Evolutionary conservation across 2,113 vertebrate genomes (phyloP).

Genomic region (Rhadina sibilatrix): DNA sequence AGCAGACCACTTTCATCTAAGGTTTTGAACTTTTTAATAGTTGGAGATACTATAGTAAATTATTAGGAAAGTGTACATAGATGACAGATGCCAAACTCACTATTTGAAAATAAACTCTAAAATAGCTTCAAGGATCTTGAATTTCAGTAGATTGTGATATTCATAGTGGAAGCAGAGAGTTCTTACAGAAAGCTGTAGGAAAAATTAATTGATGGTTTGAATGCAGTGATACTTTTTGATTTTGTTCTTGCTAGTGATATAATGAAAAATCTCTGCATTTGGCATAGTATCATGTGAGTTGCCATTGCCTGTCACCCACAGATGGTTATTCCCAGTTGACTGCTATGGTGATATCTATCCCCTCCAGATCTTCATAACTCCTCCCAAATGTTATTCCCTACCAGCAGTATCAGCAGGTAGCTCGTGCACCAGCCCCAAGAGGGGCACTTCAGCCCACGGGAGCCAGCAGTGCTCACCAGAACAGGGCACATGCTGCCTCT

Average conservation of each 20-base stretch:
- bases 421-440: accelerated
- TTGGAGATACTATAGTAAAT: background rate
- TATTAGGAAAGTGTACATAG: background rate
- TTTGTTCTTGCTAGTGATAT: background rate
- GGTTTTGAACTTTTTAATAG: background rate
- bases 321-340: background rate
- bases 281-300: background rate
- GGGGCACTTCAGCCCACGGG: background rate
- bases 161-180: background rate
- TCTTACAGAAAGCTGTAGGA: background rate
- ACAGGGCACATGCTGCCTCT: background rate
- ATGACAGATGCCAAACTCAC: background rate
- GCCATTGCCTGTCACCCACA: background rate
- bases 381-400: background rate
- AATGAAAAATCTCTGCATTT: background rate
- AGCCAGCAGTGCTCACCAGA: background rate
- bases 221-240: background rate
- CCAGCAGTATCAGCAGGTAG: background rate
- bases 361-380: background rate
- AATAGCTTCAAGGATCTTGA: background rate
- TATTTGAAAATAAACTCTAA: background rate
- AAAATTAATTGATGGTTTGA: background rate
- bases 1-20: background rate
- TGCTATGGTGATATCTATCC: background rate
- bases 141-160: background rate